These are phyloP conservation scores for Erpobdella octoculata DNA, from an alignment of 2,888 invertebrate genomes.

Conservation along the genomic window DNA sequence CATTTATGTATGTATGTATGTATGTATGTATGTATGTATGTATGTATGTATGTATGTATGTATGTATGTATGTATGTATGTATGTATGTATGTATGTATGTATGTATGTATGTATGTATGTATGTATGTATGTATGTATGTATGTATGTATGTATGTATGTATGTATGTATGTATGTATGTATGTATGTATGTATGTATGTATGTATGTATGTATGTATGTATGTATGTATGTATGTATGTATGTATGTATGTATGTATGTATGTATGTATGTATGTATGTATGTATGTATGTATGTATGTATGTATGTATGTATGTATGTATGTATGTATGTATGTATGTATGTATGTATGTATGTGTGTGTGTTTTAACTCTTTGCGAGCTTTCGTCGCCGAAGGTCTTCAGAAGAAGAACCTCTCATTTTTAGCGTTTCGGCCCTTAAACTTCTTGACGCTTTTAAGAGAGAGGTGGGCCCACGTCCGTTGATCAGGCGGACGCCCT, in stretches of 20 bases:
- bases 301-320: not conserved
- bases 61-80: constrained; percentile 19
- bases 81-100: constrained; percentile 19
- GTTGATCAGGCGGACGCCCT: too few relatives aligned
- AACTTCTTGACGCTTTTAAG: too few relatives aligned
- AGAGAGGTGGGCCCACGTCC: too few relatives aligned
- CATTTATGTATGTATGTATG: too few relatives aligned
- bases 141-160: constrained; percentile 19
- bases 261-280: constrained; percentile 13
- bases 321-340: constrained; percentile 19
- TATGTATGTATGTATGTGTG: constrained; percentile 19
- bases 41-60: constrained; percentile 17
- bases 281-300: not conserved
- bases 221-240: constrained; percentile 13
- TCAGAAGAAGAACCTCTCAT: too few relatives aligned
- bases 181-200: constrained; percentile 9
- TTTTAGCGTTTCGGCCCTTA: too few relatives aligned
- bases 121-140: constrained; percentile 19
- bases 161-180: constrained; percentile 19
- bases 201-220: not conserved
- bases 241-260: constrained; percentile 19
- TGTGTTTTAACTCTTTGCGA: too few relatives aligned
- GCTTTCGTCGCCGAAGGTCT: too few relatives aligned
- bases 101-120: constrained; percentile 19
- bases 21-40: constrained; percentile 16